Evolutionary conservation across 1,140 invertebrate genomes (phyloP), one percentile per base, ranked within the genome.

Genomic region (Macrobrachium rosenbergii): DNA sequence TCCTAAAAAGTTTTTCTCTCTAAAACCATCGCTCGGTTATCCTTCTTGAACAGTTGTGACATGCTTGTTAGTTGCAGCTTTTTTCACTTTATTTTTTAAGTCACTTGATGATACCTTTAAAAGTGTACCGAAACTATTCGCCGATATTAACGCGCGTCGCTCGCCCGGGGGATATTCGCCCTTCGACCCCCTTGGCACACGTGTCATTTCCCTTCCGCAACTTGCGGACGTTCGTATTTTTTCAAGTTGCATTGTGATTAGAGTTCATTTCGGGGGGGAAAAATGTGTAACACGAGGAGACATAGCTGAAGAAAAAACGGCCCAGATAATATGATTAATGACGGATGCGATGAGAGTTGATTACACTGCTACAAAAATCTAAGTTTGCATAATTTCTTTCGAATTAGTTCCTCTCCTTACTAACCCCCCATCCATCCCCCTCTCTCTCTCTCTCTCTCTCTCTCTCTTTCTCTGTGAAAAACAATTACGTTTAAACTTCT

Each of bases 381-480:
- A 87, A 87, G 84, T 87, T 87, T 87, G 84, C 84, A 87, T 87
- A 87, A 87, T 87, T 87, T 87, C 77, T 87, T 87, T 81, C 23
- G 84, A 73, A 81, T 81, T 87, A 80, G 67, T 87, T 87, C 21
- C 21, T 28, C 45, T 62, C 23, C 52, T 60, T 79, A 2, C n/a
- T 72, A 28, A 8, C 58, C 16, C n/a, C 69, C 3, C 64, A 28
- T 43, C 76, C 60, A 21, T 6, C 76, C 59, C 21, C 11, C 21
- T 59, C 77, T 60, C 59, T n/a, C 60, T 79, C 52, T 79, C 45
- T 79, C 60, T 60, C 60, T 79, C 59, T 62, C 17, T 10, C 23
- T 79, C 77, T 79, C 23, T 79, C 60, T 59, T 37, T 21, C 60
- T 19, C 28, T 52, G 21, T 58, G 52, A 45, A 21, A 19, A 19